Conservation (phyloP, 1,140 invertebrate species). For the Schlechtendalia chinensis region DNA sequence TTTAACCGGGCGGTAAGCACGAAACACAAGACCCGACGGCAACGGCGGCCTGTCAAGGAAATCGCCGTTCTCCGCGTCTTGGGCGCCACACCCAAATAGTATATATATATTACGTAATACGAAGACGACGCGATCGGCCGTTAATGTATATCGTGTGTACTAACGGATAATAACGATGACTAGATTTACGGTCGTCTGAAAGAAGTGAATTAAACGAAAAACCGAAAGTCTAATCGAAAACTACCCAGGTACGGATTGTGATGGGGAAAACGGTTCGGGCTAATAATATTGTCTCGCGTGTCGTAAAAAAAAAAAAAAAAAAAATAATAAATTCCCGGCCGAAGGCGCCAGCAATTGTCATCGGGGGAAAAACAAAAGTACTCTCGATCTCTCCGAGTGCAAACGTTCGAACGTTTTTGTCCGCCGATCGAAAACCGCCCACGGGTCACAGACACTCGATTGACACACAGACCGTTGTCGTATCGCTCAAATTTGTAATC, state of each 20-base stretch:
- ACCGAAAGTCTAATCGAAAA: neutral
- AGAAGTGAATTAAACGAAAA: neutral
- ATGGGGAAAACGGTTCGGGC: neutral
- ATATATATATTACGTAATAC: too few relatives aligned
- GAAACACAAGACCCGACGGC: neutral
- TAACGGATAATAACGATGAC: neutral
- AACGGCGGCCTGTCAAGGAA: slow-evolving; percentile 9
- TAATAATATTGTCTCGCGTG: neutral
- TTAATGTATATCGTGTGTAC: slow-evolving; percentile 14
- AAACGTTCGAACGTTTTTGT: neutral
- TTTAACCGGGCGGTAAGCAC: neutral
- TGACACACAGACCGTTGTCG: too few relatives aligned
- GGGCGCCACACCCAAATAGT: slow-evolving; percentile 18
- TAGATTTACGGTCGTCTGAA: neutral
- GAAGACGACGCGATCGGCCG: too few relatives aligned
- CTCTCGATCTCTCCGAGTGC: neutral
- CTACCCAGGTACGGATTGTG: neutral
- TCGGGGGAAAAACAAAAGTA: neutral
- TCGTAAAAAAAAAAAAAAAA: neutral
- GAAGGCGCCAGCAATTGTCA: too few relatives aligned
- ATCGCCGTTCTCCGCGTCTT: slow-evolving; percentile 11
- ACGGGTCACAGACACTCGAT: too few relatives aligned
- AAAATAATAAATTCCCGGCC: too few relatives aligned
- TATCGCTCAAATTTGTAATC: too few relatives aligned
- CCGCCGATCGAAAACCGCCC: too few relatives aligned